Conservation (phyloP, 2,113 vertebrate species). For the Tringa solitaria region DNA sequence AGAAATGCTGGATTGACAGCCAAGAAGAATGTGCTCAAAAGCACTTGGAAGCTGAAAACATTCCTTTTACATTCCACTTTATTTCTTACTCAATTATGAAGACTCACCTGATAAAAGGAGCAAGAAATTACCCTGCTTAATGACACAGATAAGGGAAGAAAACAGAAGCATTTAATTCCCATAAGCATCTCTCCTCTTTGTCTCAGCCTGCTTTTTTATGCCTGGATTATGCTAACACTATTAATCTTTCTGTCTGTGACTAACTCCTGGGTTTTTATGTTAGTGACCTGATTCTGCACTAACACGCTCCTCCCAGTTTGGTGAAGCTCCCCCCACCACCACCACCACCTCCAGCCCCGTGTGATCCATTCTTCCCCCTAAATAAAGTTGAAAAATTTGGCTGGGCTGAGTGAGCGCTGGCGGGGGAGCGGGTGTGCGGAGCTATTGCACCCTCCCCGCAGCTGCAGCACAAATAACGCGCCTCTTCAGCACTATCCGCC, state of each 20-base stretch:
- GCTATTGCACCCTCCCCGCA: neutral
- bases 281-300: constrained; percentile 56
- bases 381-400: constrained; percentile 71
- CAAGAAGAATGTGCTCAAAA: neutral
- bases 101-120: neutral
- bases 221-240: neutral
- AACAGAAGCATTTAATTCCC: neutral
- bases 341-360: neutral
- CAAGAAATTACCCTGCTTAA: neutral
- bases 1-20: neutral
- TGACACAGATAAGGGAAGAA: neutral
- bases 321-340: neutral
- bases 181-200: neutral
- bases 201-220: neutral
- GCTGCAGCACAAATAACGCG: neutral
- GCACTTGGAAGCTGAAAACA: neutral
- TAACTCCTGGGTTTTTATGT: neutral
- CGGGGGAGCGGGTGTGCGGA: neutral
- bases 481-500: neutral
- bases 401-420: constrained; percentile 35
- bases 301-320: constrained; percentile 50
- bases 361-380: constrained; percentile 49
- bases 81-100: neutral
- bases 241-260: neutral
- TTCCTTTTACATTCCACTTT: neutral